A percentile compares a stretch with the other conserved stretches of the same genome.
Evolutionary conservation across 2,113 vertebrate genomes (phyloP).

Genomic region (Amphilophus citrinellus): DNA sequence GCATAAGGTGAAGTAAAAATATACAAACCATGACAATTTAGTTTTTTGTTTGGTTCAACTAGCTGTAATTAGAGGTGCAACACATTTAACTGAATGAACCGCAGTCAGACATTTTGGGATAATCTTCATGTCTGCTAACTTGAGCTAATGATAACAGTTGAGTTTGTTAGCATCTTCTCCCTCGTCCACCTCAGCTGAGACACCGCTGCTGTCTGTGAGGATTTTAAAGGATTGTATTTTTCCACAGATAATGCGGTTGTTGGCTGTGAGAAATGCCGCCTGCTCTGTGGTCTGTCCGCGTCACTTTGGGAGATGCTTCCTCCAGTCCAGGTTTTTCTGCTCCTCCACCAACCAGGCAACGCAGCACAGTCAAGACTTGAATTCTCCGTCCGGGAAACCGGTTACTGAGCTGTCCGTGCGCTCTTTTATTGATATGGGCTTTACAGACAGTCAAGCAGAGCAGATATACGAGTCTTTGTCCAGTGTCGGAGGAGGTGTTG

Average conservation of each 20-base stretch:
- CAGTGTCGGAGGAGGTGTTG: conserved; percentile 25
- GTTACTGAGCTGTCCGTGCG: conserved; percentile 31
- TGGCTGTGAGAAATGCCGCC: conserved; percentile 42
- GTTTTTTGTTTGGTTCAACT: background rate
- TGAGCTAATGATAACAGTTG: background rate
- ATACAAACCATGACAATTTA: background rate
- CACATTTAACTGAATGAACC: background rate
- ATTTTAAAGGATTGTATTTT: background rate
- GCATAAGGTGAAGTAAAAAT: conserved; percentile 46
- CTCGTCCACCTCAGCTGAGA: background rate
- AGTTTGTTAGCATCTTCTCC: background rate
- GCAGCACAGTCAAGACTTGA: background rate
- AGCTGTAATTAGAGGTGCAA: background rate
- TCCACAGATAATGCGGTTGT: conserved; percentile 65
- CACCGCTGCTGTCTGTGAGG: too few relatives aligned
- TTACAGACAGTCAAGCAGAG: conserved; percentile 77
- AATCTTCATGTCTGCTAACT: conserved; percentile 44
- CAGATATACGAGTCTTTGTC: conserved; percentile 63
- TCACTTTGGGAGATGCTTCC: background rate
- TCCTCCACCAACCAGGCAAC: conserved; percentile 36
- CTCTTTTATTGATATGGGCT: conserved; percentile 83
- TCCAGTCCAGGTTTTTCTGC: conserved; percentile 34
- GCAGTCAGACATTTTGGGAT: background rate
- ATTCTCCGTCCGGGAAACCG: background rate
- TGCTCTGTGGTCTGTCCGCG: background rate